Evolutionary conservation across 1,140 invertebrate species (phyloP).

Genomic region (Drosophila seguyi): DNA sequence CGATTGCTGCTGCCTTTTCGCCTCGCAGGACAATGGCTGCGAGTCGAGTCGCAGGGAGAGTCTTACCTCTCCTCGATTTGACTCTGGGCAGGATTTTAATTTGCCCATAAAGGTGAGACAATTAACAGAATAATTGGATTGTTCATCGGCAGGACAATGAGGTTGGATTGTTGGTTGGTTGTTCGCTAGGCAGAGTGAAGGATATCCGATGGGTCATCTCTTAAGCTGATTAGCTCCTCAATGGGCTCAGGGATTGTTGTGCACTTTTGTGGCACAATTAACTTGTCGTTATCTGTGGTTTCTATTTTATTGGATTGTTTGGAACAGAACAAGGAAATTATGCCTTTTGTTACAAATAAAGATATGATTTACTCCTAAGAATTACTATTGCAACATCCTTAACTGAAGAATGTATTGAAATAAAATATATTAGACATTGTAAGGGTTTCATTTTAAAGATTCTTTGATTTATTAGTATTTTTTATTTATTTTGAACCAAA

Average conservation of each 20-base stretch:
- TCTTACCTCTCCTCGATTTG: slow-evolving; percentile 55
- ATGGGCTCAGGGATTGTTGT: slow-evolving; percentile 3
- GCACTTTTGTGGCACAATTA: slow-evolving; percentile 23
- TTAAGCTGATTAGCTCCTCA: slow-evolving; percentile 49
- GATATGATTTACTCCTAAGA: not conserved
- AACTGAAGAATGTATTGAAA: not conserved
- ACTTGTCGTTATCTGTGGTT: slow-evolving; percentile 10
- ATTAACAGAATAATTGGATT: slow-evolving; percentile 84
- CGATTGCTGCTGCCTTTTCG: slow-evolving; percentile 66
- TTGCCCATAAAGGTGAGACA: slow-evolving; percentile 83
- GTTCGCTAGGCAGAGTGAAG: not conserved
- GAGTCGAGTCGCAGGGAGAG: slow-evolving; percentile 3
- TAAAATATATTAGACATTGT: not conserved
- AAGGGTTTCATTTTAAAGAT: too few relatives aligned
- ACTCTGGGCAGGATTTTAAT: slow-evolving; percentile 79
- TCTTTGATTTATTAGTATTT: not conserved
- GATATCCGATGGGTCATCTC: slow-evolving; percentile 39
- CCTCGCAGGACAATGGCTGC: slow-evolving; percentile 55
- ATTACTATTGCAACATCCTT: not conserved
- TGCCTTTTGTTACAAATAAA: not conserved
- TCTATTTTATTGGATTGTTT: slow-evolving; percentile 10
- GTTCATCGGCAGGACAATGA: slow-evolving; percentile 64
- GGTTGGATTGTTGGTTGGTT: slow-evolving; percentile 5
- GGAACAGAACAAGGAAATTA: not conserved
- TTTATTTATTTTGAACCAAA: not conserved